Base-by-base conservation (phyloP, 2,797 vertebrate species). In the Babyrousa celebensis region DNA sequence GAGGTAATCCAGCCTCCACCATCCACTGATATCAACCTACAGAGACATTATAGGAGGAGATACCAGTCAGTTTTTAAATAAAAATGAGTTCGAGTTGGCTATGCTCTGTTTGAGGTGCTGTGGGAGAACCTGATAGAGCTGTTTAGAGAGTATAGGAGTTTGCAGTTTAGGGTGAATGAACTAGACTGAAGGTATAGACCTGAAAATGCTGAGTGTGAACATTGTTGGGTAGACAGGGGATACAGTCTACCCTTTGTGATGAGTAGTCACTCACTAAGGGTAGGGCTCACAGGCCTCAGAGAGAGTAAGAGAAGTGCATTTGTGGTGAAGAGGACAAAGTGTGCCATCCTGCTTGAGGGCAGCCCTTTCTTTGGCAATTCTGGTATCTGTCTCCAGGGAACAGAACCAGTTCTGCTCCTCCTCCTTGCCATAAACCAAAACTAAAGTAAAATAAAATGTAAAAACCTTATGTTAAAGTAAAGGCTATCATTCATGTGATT, bases 361-460 rank as follows among this genome's bases (percentile, higher is more conserved):
- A 60, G 1, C 9, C 4, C 11, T 90, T 25, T 68, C 67, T 14
- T 25, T 86, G 11, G 43, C 6, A 43, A 18, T 89, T 86, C 65
- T 85, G 74, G 2, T 54, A 36, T 14, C 15, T 68, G 25, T 78
- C 17, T 25, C 65, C 21, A 75, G 72, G 65, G 43, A 83, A 62
- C 68, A 63, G 18, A 54, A 71, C 6, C 23, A 86, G 23, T 32
- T 85, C 21, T 93, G 12, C 7, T 36, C 20, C n/a, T 14, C 48
- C 27, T 11, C 15, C 58, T 48, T 74, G 56, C 48, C 43, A 67
- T 67, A 90, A 84, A 67, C 43, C 63, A 65, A 89, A 87, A 67
- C 43, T 70, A 65, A 89, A 87, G 36, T 72, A 74, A 84, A 97
- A 65, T 77, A 63, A 85, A 89, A 91, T 62, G 40, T 21, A 88